These are phyloP conservation scores for Hylomyscus alleni DNA, from an alignment of 2,797 vertebrate genomes.

Conservation along the genomic window DNA sequence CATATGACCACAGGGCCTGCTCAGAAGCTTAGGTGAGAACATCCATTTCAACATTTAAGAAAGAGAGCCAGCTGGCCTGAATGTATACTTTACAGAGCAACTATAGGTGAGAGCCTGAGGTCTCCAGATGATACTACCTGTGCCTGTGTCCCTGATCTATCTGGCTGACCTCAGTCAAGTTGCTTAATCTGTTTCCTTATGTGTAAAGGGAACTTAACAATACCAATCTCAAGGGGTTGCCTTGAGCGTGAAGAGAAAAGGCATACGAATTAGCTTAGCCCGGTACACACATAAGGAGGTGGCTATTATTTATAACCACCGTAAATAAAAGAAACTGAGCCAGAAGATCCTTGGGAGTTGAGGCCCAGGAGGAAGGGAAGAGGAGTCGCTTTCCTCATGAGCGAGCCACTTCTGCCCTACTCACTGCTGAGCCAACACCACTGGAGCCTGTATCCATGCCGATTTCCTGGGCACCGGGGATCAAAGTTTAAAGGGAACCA, in stretches of 20 bases:
- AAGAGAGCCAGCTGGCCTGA: slow-evolving; percentile 45
- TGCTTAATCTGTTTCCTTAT: slow-evolving; percentile 74
- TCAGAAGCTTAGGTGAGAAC: slow-evolving; percentile 56
- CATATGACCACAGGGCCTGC: slow-evolving; percentile 51
- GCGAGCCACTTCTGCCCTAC: slow-evolving; percentile 28
- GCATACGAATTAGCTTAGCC: slow-evolving; percentile 19
- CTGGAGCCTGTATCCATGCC: neutral
- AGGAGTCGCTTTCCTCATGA: slow-evolving; percentile 37
- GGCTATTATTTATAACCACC: slow-evolving; percentile 33
- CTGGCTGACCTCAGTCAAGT: slow-evolving; percentile 67
- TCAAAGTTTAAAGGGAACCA: slow-evolving; percentile 49
- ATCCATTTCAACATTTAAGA: slow-evolving; percentile 55
- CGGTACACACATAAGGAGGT: neutral
- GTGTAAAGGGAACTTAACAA: slow-evolving; percentile 71
- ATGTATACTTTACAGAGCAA: slow-evolving; percentile 25
- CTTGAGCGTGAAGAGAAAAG: slow-evolving; percentile 68
- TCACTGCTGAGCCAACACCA: neutral
- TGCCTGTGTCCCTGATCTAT: slow-evolving; percentile 53
- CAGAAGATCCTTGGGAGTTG: slow-evolving; percentile 23
- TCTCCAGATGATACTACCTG: slow-evolving; percentile 27
- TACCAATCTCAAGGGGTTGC: slow-evolving; percentile 66
- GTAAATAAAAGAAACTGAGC: slow-evolving; percentile 1
- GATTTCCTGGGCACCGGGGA: slow-evolving; percentile 25
- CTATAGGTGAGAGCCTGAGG: slow-evolving; percentile 37
- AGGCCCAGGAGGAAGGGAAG: neutral